Conservation (phyloP, 2,113 vertebrate genomes). For the Hiodon tergisus region DNA sequence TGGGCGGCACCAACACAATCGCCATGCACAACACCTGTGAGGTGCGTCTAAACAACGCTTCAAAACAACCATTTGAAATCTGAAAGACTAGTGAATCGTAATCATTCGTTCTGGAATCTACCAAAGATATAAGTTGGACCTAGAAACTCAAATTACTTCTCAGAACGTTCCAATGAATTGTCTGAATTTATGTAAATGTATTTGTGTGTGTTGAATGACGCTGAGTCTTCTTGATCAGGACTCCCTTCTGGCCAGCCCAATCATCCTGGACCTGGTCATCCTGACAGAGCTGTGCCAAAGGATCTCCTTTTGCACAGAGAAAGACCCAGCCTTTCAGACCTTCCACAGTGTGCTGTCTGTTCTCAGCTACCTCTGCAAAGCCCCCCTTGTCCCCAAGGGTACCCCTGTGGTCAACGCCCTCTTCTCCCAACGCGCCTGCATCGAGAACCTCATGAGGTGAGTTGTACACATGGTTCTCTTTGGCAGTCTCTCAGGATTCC, state of each 20-base stretch:
- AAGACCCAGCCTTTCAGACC: slow-evolving; percentile 69
- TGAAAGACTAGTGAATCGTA: too few species aligned
- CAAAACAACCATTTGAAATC: too few species aligned
- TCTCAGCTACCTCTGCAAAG: slow-evolving; percentile 88
- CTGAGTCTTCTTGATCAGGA: slow-evolving; percentile 61
- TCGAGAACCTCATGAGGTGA: slow-evolving; percentile 90
- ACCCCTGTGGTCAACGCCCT: slow-evolving; percentile 84
- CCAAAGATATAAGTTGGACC: too few species aligned
- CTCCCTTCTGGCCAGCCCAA: slow-evolving; percentile 86
- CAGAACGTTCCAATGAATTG: too few species aligned
- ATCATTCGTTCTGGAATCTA: too few species aligned
- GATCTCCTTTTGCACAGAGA: slow-evolving; percentile 67
- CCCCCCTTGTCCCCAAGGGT: slow-evolving; percentile 79
- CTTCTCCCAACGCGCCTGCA: slow-evolving; percentile 85
- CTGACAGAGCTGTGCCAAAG: slow-evolving; percentile 91
- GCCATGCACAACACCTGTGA: slow-evolving; percentile 94
- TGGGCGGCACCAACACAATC: slow-evolving; percentile 89
- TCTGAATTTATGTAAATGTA: too few species aligned
- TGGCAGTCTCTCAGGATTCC: too few species aligned
- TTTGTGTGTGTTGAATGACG: background rate
- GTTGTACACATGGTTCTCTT: background rate
- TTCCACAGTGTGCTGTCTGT: slow-evolving; percentile 86
- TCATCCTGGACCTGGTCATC: slow-evolving; percentile 88
- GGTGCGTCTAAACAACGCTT: slow-evolving; percentile 52
- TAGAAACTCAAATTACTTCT: too few species aligned